Evolutionary conservation across 2,888 invertebrate species (phyloP), one percentile per base, ranked within the genome.

Genomic region (Mesorhabditis spiculigera): DNA sequence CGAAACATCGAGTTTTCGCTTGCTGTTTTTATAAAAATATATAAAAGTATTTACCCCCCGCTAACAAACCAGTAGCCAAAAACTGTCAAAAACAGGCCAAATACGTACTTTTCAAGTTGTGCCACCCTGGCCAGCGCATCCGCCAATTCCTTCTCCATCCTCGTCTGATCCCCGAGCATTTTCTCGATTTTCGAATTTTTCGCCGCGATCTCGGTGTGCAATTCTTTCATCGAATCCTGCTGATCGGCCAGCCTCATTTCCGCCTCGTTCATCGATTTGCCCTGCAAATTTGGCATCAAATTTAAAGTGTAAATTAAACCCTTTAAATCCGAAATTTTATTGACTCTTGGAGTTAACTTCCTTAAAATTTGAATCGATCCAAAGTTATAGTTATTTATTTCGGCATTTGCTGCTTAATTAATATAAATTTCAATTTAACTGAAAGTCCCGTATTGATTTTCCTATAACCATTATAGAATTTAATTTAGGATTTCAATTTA

Each of bases 91-190:
- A 28, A 13, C 13, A 65, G 43, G 5, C 4, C 45, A 50, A 64
- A 43, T 5, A 45, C 66, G 66, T 65, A 76, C 75, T 69, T 70
- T 69, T 83, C 82, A 58, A 81, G 65, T 64, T 83, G 77, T 6
- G 66, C 65, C 44, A 76, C 75, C 61, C 77, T 75, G 28, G 75
- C 75, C 6, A 78, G 73, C 62, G 74, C 68, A 42, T 77, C 75
- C 44, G 72, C 75, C 64, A 78, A 91, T 68, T 94, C 91, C 85
- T 93, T 90, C 86, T 94, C 93, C 58, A 96, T 88, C 85, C 93
- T 93, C 45, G 92, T 91, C 86, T 95, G 95, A 88, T 96, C 95
- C 86, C 94, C 94, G 28, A 92, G 90, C 28, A 96, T 88, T 86
- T 94, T 92, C 87, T 93, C 91, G 70, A 91, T 88, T 84, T 92